Percentiles rank a stretch among this genome's conserved stretches.
Evolutionary conservation across 2,888 invertebrate genomes (phyloP).

Genomic region (Aphidoletes aphidimyza): DNA sequence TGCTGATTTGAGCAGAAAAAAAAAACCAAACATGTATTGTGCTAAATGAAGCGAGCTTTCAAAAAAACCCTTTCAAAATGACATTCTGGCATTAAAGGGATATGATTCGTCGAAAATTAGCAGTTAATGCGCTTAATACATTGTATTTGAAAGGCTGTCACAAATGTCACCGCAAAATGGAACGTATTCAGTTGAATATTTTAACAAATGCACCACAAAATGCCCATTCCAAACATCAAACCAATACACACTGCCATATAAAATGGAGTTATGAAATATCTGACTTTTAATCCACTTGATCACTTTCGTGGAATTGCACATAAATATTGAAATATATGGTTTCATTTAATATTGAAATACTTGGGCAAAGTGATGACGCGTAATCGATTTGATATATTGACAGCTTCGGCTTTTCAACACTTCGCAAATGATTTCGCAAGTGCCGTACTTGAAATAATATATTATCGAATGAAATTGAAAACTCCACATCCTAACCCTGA

Average conservation of each 20-base stretch:
- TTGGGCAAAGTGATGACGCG: not conserved
- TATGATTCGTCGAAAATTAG: no score
- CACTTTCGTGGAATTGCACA: not conserved
- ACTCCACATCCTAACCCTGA: no score
- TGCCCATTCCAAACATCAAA: not conserved
- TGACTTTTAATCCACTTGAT: not conserved
- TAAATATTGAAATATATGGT: not conserved
- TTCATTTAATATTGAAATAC: not conserved
- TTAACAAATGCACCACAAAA: not conserved
- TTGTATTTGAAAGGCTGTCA: not conserved
- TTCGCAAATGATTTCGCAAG: not conserved
- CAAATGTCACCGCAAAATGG: slow-evolving; percentile 6
- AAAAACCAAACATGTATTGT: not conserved
- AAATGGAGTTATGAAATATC: not conserved
- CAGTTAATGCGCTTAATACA: not conserved
- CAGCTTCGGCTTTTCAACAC: slow-evolving; percentile 1
- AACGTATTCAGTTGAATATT: slow-evolving; percentile 1
- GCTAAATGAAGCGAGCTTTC: no score
- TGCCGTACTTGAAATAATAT: no score
- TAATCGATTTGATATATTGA: not conserved
- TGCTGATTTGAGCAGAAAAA: not conserved
- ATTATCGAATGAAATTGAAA: not conserved
- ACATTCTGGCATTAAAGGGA: no score
- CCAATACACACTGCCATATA: not conserved
- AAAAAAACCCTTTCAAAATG: not conserved